Base-by-base conservation (phyloP, 2,113 vertebrate species). In the Nanger granti region DNA sequence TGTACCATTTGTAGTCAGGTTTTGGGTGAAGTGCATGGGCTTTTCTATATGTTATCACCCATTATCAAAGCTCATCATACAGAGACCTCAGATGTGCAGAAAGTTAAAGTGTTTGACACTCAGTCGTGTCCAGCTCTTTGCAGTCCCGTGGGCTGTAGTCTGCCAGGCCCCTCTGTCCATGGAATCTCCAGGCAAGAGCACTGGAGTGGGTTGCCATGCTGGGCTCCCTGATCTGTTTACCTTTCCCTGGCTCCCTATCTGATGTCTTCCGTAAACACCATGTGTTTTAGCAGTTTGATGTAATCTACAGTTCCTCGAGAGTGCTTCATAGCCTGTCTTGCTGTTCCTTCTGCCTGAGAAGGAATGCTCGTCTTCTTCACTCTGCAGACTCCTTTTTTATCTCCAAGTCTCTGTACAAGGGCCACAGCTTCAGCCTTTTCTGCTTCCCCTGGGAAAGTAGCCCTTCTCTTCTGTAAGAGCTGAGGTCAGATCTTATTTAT, bases 281-380 rank as follows among this genome's bases (percentile, higher is more conserved):
- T 17, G 60, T 47, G 84, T 41, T 82, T 28, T 7, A 20, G 49
- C 7, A 10, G 0, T 49, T 11, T 20, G 66, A 31, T 37, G 2
- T 1, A 12, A 18, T 11, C 37, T 20, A 13, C 76, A 22, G 2
- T 47, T 31, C 91, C 47, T 82, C n/a, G 44, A 4, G 69, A 31
- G 37, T 17, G 41, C 34, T n/a, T 69, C 26, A 2, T 44, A 60
- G 31, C 64, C 60, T 22, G 22, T 41, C 85, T 92, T 37, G 64
- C 37, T 83, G 28, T n/a, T n/a, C 20, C 37, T 91, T 66, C 34
- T 47, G 28, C 55, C 76, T 5, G 31, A 59, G 15, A 14, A 3
- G 20, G 73, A 1, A 2, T 6, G 15, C 13, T 49, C 5, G 0
- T 44, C 17, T 49, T 64, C 62, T 12, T 44, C 2, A 0, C 79